Conservation (phyloP, 2,113 vertebrate species). For the Scomber scombrus region DNA sequence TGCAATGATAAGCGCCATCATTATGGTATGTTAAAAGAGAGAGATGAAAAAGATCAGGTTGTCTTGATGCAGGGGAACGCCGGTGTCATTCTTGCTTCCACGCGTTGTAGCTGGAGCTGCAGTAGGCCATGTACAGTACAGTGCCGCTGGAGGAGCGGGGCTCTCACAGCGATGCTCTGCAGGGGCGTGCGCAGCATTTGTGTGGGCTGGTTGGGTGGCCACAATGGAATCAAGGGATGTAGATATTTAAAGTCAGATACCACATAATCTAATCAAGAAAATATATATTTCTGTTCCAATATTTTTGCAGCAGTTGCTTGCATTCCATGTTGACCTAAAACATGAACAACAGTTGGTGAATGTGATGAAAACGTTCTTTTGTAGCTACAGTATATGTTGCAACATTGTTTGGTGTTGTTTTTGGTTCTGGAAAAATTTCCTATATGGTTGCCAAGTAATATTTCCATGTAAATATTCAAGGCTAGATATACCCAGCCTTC, state of each 20-base stretch:
- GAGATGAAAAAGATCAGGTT: constrained; percentile 39
- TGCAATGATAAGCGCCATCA: constrained; percentile 54
- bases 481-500: no score
- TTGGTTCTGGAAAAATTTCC: no score
- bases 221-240: neutral
- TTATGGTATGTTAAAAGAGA: constrained; percentile 2
- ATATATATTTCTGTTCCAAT: neutral
- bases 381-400: no score
- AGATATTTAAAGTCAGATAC: neutral
- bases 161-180: constrained; percentile 42
- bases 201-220: constrained; percentile 12
- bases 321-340: neutral
- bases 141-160: constrained; percentile 55
- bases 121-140: constrained; percentile 62
- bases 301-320: neutral
- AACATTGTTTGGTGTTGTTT: no score
- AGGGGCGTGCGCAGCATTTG: constrained; percentile 66
- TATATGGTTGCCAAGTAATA: no score
- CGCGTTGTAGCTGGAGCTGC: constrained; percentile 68
- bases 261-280: neutral
- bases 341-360: no score
- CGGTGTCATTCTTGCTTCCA: constrained; percentile 71
- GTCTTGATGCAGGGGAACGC: constrained; percentile 48
- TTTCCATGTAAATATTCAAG: no score
- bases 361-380: no score